Evolutionary conservation across 2,113 vertebrate species (phyloP).

Genomic region (Anser brachyrhynchus): DNA sequence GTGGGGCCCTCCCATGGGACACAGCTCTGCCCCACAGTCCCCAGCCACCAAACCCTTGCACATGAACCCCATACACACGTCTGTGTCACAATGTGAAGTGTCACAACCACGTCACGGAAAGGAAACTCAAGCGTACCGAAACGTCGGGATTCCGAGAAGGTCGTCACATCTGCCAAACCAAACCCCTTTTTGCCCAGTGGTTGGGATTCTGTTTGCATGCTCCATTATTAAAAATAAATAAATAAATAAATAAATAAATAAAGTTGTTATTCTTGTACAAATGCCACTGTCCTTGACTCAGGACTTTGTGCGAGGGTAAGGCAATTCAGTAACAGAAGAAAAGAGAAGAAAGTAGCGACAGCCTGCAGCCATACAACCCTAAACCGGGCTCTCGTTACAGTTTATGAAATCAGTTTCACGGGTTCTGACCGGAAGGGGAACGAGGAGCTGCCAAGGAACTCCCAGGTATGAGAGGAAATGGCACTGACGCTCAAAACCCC

Average conservation of each 20-base stretch:
- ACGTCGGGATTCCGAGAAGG: neutral
- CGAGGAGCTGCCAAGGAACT: neutral
- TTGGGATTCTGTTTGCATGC: neutral
- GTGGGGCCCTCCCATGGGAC: too few relatives aligned
- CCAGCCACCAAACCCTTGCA: too few relatives aligned
- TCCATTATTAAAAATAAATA: too few relatives aligned
- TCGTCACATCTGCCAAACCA: neutral
- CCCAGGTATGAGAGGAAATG: neutral
- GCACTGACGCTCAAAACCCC: neutral
- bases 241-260: too few relatives aligned
- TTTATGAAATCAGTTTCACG: neutral
- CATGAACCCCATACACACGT: too few relatives aligned
- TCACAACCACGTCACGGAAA: neutral
- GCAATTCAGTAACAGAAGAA: neutral
- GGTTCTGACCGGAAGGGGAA: neutral
- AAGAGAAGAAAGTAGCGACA: neutral
- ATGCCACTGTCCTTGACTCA: neutral
- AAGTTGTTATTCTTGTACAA: neutral
- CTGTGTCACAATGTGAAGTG: neutral
- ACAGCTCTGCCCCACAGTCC: too few relatives aligned
- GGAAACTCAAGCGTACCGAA: neutral
- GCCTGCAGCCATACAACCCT: neutral
- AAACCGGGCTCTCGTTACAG: neutral
- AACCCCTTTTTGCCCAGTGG: neutral
- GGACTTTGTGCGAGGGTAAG: neutral